Evolutionary conservation across 1,140 invertebrate species (phyloP), one percentile per base, ranked within the genome.

Genomic region (Ericerus pela): DNA sequence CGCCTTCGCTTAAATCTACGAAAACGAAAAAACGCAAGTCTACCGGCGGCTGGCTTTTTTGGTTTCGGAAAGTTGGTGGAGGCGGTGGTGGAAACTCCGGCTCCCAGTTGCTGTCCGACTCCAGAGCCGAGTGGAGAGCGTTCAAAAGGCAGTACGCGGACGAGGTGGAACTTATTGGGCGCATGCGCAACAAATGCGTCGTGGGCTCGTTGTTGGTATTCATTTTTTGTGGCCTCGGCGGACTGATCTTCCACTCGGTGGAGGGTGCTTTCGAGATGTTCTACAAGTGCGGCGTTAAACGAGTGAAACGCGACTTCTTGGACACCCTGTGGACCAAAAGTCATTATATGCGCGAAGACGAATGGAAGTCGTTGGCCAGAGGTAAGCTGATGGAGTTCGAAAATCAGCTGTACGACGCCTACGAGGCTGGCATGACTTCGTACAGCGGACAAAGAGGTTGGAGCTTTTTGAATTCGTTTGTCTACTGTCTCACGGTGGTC

Each of bases 391-490:
- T 82, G 67, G 82, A 84, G 41, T 93, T 92, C 64, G 90, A 93
- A 67, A 79, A 88, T 54, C 85, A 93, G 67, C 70, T 93, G 12
- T 83, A 90, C 61, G 77, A 76, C 3, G 84, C 87, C 8, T 84
- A 85, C 60, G 85, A 90, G 62, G 79, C 85, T 6, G 87, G 85
- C 0, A 76, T 88, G 12, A 79, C 79, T 20, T 78, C 79, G 1
- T 88, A 87, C 64, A 88, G 85, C 41, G 88, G 86, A 3, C 79
- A 84, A 62, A 80, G 79, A 62, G 82, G 84, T 11, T 96, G 93
- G 90, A 91, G 81, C 62, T 95, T 94, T 70, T 76, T 91, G 68
- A 94, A 95, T 68, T 82, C 90, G 0, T 77, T 96, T 54, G 81
- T 94, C 57, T 97, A 91, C 72, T 89, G 86, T 66, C 73, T 92